Evolutionary conservation across 2,888 invertebrate species (phyloP).

Genomic region (Leptothorax acervorum): DNA sequence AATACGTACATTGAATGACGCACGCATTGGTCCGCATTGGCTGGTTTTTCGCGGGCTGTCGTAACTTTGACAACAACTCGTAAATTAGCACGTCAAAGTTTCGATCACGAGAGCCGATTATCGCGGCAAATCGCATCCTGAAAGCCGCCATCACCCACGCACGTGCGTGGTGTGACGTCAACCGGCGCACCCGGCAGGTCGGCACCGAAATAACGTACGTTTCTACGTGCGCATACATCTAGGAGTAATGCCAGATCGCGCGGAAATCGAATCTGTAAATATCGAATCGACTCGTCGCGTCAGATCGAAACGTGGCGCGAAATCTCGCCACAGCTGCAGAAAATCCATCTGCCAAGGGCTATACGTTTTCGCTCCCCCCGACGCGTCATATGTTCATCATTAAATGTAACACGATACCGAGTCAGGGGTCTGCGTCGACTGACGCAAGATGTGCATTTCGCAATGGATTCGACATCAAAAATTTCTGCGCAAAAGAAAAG

Average conservation of each 20-base stretch:
- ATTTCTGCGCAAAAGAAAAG: neutral
- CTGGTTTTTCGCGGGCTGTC: neutral
- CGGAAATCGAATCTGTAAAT: constrained; percentile 44
- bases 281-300: constrained; percentile 9
- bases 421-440: neutral
- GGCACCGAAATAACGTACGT: constrained; percentile 71
- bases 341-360: neutral
- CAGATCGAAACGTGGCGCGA: constrained; percentile 2
- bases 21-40: neutral
- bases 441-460: neutral
- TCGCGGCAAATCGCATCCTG: constrained; percentile 44
- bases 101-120: constrained; percentile 33
- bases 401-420: constrained; percentile 32
- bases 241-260: constrained; percentile 19
- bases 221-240: constrained; percentile 22
- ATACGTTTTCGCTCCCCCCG: neutral
- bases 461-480: neutral
- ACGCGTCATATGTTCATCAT: constrained; percentile 43
- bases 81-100: constrained; percentile 14
- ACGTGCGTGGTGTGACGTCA: constrained; percentile 72
- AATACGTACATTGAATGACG: constrained; percentile 18
- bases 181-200: constrained; percentile 67
- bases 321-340: neutral
- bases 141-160: constrained; percentile 55
- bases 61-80: neutral